phyloP scores from a whole-genome alignment of 1,140 invertebrate species.

The Drosophila pallidifrons region DNA sequence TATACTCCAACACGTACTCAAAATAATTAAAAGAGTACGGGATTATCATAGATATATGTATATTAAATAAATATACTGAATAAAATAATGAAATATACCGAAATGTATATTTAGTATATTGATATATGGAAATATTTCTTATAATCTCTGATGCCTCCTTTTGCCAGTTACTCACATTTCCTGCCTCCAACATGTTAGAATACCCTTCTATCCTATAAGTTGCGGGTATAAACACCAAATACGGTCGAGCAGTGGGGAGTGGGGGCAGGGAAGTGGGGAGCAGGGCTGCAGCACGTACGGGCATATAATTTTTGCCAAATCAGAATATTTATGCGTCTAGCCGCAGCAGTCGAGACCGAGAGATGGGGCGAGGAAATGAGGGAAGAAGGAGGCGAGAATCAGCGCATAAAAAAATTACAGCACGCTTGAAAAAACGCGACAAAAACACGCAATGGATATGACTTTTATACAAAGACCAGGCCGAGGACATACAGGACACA shows the following conservation, averaged over 20 bases:
- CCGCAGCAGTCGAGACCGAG: conserved; percentile 45
- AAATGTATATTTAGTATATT: no score
- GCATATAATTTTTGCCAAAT: conserved; percentile 84
- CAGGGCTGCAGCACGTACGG: conserved; percentile 68
- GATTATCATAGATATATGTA: no score
- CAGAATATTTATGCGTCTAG: conserved; percentile 84
- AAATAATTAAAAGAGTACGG: no score
- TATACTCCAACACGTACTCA: no score
- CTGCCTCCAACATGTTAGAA: no score
- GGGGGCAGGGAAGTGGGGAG: not conserved
- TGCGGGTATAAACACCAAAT: no score
- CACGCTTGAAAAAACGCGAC: conserved; percentile 80
- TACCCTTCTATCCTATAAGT: no score
- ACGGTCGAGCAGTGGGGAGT: not conserved
- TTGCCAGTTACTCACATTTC: no score
- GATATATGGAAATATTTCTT: no score
- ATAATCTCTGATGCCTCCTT: no score
- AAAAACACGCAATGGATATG: conserved; percentile 82
- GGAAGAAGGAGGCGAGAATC: conserved; percentile 29
- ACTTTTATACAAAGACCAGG: conserved; percentile 73
- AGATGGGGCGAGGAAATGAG: not conserved
- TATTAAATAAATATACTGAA: no score
- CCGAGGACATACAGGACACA: conserved; percentile 31
- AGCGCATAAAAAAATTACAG: conserved; percentile 75
- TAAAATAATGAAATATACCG: no score